phyloP scores from a whole-genome alignment of 2,797 vertebrate genomes.

The Hypotaenidia philippensis region DNA sequence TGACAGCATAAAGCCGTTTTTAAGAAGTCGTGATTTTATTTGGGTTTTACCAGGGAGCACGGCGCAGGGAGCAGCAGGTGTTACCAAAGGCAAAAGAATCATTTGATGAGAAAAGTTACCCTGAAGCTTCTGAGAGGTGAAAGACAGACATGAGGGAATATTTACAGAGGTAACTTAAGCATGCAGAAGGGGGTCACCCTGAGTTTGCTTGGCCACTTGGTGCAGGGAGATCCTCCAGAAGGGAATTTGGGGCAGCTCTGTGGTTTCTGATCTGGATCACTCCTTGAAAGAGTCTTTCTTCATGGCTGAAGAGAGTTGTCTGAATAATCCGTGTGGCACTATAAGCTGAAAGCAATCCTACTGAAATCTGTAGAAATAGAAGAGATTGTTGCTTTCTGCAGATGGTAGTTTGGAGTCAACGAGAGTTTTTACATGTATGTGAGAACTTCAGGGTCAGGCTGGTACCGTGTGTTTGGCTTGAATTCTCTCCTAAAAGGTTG shows the following conservation, averaged over 20 bases:
- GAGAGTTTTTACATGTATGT: neutral
- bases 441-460: slow-evolving; percentile 16
- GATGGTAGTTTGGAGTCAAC: neutral
- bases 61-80: neutral
- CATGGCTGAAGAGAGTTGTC: neutral
- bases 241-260: neutral
- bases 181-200: neutral
- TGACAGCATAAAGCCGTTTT: neutral
- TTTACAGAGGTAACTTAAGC: neutral
- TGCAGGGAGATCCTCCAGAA: neutral
- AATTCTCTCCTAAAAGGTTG: neutral
- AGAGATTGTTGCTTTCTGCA: neutral
- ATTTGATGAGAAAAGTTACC: neutral
- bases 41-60: neutral
- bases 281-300: neutral
- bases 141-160: neutral
- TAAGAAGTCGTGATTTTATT: neutral
- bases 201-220: neutral
- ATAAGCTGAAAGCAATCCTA: neutral
- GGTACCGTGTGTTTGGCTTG: neutral
- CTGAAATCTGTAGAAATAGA: neutral
- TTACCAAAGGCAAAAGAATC: neutral
- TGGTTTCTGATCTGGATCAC: neutral
- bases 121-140: neutral
- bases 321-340: neutral